Base-by-base conservation (phyloP, 2,113 vertebrate genomes). In the Holacanthus passer region DNA sequence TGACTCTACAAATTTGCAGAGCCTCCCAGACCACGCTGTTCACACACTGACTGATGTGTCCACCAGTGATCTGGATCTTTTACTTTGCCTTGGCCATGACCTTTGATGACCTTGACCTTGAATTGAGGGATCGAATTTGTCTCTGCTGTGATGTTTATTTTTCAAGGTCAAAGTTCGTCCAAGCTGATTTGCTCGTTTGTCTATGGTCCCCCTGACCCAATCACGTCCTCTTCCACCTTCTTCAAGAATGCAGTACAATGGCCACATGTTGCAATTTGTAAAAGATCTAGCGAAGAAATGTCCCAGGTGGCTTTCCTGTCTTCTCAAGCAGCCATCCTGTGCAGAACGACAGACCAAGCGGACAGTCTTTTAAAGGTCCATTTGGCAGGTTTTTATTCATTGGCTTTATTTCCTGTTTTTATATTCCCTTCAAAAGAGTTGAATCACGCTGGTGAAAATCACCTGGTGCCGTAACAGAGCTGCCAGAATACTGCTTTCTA, bases 401-500 rank as follows among this genome's bases (percentile, higher is more conserved):
- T 39, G 37, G 56, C 71, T 70, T 41, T 5, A 2, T 35, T 39
- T 67, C 20, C 29, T 68, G 48, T 64, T 88, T 66, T 74, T 43
- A 60, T n/a, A 60, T 52, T 55, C 48, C 41, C 63, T 50, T 89
- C 53, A 71, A 74, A 87, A 50, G 41, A 70, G 48, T 70, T 68
- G n/a, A 70, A 63, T 27, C 29, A 65, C 24, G 43, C 11, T 70
- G 48, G 56, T 65, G 67, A 77, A 86, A 80, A 20, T 71, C 60
- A 31, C 35, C 13, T n/a, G 0, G 14, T 52, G 53, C 48, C 7
- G 3, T 56, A 64, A 73, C 16, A 17, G 22, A 58, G 63, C 70
- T 79, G 87, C 89, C 83, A 84, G 76, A 77, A 60, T 47, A 52
- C 88, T 53, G 65, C 77, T 68, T 74, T 72, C 14, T 73, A 37